Conservation (phyloP, 1,140 invertebrate genomes). For the Protaetia brevitarsis region DNA sequence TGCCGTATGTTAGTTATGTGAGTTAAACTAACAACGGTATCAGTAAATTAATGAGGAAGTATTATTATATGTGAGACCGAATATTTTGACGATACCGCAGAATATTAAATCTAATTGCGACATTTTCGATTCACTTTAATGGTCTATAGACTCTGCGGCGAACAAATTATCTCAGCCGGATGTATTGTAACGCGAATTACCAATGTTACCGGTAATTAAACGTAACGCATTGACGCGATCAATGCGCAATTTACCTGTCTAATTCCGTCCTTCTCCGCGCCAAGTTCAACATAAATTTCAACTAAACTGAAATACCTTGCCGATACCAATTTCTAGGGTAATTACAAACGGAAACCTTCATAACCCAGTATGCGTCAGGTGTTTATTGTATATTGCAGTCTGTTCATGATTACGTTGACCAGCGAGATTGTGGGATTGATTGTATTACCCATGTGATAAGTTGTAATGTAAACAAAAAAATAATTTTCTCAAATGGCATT, state of each 20-base stretch:
- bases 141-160: not conserved
- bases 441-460: too few species aligned
- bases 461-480: too few species aligned
- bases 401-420: too few species aligned
- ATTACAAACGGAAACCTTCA: not conserved
- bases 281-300: not conserved
- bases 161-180: not conserved
- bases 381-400: too few species aligned
- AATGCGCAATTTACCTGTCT: not conserved
- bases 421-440: too few species aligned
- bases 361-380: too few species aligned
- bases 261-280: not conserved
- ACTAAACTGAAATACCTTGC: not conserved
- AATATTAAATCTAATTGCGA: not conserved
- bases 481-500: too few species aligned
- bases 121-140: constrained; percentile 14
- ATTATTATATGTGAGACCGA: too few species aligned
- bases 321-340: not conserved
- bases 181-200: not conserved
- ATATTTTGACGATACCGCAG: too few species aligned
- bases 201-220: constrained; percentile 5
- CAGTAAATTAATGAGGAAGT: too few species aligned
- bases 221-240: not conserved
- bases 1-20: too few species aligned
- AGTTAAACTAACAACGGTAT: too few species aligned